Evolutionary conservation across 2,113 vertebrate genomes (phyloP), one percentile per base, ranked within the genome.

Genomic region (Poeciliopsis prolifica): DNA sequence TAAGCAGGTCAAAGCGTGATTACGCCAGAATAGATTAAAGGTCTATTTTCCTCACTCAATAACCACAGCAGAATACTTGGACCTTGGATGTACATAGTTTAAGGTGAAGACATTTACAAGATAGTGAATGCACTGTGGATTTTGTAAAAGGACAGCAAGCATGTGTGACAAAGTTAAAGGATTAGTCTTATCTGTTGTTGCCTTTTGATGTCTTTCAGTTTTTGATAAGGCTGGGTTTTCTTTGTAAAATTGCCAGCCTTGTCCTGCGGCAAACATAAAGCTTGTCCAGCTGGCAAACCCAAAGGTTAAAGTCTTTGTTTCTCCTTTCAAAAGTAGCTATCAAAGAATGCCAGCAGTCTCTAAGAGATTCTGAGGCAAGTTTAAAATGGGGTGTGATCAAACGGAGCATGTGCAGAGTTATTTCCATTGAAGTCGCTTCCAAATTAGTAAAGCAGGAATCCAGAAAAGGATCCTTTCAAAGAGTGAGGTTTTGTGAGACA

Each of bases 1-100:
- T 92, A 92, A 89, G 77, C 85, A 84, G 91, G 87, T 91, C 91
- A 92, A 81, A 89, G 86, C 86, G 70, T 84, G 89, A 93, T 92
- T 88, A 80, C 75, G 70, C 72, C 88, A 81, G 87, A 84, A 90
- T 83, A 89, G 84, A 91, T 90, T 90, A 89, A 79, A 5, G 61
- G 76, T 87, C 82, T 83, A 75, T 90, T 92, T 88, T 80, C 73
- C 64, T 87, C 78, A 62, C 75, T 81, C 77, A 77, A 26, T 86
- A 87, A 77, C 72, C 67, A 74, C 80, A 74, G 67, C 5, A 14
- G 82, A 85, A 70, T 37, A 82, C 35, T 70, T 74, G 64, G 76
- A 86, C 80, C 68, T 88, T 86, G 68, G 67, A 73, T 65, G 37
- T 51, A 79, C 70, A 74, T 70, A 74, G 51, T 77, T 68, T 79